Evolutionary conservation across 2,797 vertebrate species (phyloP).

Genomic region (Steatocranus sp.): DNA sequence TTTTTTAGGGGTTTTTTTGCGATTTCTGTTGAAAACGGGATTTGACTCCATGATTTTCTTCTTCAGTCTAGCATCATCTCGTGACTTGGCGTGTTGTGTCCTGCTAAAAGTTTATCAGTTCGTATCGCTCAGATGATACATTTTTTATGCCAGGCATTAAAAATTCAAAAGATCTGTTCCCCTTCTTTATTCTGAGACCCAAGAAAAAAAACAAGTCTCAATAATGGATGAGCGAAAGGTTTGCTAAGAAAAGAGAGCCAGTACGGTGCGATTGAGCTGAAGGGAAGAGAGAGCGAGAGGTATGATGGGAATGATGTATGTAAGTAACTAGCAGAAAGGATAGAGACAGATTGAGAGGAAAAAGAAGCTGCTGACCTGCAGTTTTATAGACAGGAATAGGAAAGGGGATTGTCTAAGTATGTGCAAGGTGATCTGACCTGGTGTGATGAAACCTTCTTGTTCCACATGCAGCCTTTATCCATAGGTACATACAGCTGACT

Average conservation of each 20-base stretch:
- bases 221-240: conserved; percentile 80
- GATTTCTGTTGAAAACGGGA: background rate
- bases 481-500: conserved; percentile 49
- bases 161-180: conserved; percentile 75
- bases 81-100: conserved; percentile 57
- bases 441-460: conserved; percentile 5
- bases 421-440: conserved; percentile 29
- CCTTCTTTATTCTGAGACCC: conserved; percentile 75
- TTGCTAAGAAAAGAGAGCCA: conserved; percentile 73
- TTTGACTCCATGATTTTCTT: background rate
- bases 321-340: conserved; percentile 5
- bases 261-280: conserved; percentile 62
- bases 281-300: conserved; percentile 4
- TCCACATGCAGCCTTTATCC: conserved; percentile 36
- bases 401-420: background rate
- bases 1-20: rapidly evolving
- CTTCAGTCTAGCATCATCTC: conserved; percentile 24
- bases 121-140: conserved; percentile 62
- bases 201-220: conserved; percentile 77
- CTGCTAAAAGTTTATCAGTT: conserved; percentile 74
- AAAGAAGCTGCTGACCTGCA: background rate
- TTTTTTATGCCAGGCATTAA: conserved; percentile 76
- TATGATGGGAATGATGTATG: background rate
- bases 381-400: background rate
- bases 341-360: background rate